Percentiles rank a stretch among this genome's conserved stretches.
These are phyloP conservation scores for Micropoecilia bifurca DNA, from an alignment of 2,797 vertebrate genomes.

Conservation along the genomic window DNA sequence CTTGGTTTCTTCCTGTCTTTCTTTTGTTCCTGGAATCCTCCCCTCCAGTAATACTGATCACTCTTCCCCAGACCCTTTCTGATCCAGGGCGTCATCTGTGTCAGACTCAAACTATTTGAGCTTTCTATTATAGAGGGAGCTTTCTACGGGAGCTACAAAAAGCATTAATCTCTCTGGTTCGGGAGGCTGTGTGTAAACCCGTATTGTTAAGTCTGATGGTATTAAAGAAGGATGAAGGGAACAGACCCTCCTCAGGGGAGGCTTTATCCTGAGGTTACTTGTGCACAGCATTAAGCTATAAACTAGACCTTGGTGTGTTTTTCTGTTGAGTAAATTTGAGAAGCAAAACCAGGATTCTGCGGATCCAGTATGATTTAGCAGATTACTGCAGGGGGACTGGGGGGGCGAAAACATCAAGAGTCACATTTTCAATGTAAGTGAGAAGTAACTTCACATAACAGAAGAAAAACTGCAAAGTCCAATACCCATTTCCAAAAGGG, in stretches of 20 bases:
- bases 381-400: neutral
- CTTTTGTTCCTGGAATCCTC: constrained; percentile 53
- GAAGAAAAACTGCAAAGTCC: neutral
- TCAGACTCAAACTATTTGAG: constrained; percentile 67
- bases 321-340: neutral
- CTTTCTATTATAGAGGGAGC: constrained; percentile 62
- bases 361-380: neutral
- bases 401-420: neutral
- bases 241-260: constrained; percentile 28
- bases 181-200: constrained; percentile 49
- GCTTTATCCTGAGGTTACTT: constrained; percentile 14
- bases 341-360: neutral
- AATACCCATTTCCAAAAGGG: neutral
- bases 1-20: constrained; percentile 30
- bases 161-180: constrained; percentile 69
- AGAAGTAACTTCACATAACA: neutral
- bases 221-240: constrained; percentile 69
- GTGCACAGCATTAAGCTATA: constrained; percentile 10
- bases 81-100: constrained; percentile 58
- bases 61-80: constrained; percentile 62
- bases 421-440: neutral
- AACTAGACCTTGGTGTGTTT: constrained; percentile 7
- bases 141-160: constrained; percentile 55
- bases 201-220: constrained; percentile 59
- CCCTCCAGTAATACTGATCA: constrained; percentile 54